These are phyloP conservation scores for Aradophagus sp. DNA, from an alignment of 1,140 invertebrate species.

Conservation along the genomic window DNA sequence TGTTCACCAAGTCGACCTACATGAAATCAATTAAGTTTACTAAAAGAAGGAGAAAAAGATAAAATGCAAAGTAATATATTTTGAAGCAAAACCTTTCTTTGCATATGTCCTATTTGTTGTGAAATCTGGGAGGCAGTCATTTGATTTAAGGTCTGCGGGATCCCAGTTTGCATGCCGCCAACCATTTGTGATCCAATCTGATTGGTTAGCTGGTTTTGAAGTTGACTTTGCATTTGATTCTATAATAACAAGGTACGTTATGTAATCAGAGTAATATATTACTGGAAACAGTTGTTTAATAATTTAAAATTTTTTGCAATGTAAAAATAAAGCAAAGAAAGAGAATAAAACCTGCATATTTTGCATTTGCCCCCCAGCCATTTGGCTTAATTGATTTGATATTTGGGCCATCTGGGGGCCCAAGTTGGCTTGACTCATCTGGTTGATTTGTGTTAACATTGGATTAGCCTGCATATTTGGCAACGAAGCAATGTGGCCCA, in stretches of 20 bases:
- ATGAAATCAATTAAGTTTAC: no score
- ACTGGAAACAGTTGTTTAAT: no score
- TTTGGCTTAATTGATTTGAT: no score
- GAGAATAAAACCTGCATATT: slow-evolving; percentile 63
- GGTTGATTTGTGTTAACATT: no score
- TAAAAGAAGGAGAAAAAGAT: no score
- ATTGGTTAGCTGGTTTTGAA: slow-evolving; percentile 62
- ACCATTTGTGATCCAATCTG: slow-evolving; percentile 70
- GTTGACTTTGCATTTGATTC: slow-evolving; percentile 75
- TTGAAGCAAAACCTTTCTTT: slow-evolving; percentile 66
- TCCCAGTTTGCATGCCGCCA: slow-evolving; percentile 67
- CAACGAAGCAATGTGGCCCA: no score
- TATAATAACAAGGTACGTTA: slow-evolving; percentile 58
- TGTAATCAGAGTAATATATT: no score
- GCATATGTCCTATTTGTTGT: slow-evolving; percentile 74
- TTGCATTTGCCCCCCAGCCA: slow-evolving; percentile 67
- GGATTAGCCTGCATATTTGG: no score
- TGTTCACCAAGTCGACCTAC: slow-evolving; percentile 71
- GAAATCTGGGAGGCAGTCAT: slow-evolving; percentile 76
- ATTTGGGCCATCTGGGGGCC: no score
- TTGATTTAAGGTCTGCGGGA: slow-evolving; percentile 67
- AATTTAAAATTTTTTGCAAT: no score
- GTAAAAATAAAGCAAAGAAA: neutral
- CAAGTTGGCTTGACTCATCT: no score
- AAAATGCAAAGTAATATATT: no score